Evolutionary conservation across 2,888 invertebrate species (phyloP).

Genomic region (Candidula unifasciata): DNA sequence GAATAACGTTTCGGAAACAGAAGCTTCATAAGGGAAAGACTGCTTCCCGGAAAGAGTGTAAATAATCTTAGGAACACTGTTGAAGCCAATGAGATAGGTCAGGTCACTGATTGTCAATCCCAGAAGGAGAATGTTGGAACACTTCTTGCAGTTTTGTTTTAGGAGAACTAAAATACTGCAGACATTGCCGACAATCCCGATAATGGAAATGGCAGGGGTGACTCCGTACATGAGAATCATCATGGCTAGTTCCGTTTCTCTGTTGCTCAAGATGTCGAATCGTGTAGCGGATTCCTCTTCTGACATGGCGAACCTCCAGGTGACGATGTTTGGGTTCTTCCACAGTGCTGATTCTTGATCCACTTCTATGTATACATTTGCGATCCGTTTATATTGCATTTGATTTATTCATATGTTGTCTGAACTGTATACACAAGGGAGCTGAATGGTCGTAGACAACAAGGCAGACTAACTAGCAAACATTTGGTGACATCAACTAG

Average conservation of each 20-base stretch:
- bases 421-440: too few species aligned
- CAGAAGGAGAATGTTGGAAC: conserved; percentile 25
- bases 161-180: conserved; percentile 28
- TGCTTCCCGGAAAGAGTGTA: neutral
- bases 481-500: too few species aligned
- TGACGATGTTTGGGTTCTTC: too few species aligned
- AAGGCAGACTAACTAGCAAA: too few species aligned
- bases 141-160: conserved; percentile 15
- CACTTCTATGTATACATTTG: too few species aligned
- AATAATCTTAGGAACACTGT: conserved; percentile 25
- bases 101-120: conserved; percentile 10
- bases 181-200: conserved; percentile 25
- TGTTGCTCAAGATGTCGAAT: neutral
- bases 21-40: neutral
- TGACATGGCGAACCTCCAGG: neutral
- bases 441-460: too few species aligned
- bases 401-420: too few species aligned
- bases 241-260: neutral
- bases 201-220: neutral
- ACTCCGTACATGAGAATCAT: conserved; percentile 13
- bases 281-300: neutral
- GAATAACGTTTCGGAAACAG: neutral
- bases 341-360: too few species aligned
- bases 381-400: too few species aligned
- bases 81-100: conserved; percentile 16